Base-by-base conservation (phyloP, 2,888 invertebrate genomes). In the Torymus texanus region DNA sequence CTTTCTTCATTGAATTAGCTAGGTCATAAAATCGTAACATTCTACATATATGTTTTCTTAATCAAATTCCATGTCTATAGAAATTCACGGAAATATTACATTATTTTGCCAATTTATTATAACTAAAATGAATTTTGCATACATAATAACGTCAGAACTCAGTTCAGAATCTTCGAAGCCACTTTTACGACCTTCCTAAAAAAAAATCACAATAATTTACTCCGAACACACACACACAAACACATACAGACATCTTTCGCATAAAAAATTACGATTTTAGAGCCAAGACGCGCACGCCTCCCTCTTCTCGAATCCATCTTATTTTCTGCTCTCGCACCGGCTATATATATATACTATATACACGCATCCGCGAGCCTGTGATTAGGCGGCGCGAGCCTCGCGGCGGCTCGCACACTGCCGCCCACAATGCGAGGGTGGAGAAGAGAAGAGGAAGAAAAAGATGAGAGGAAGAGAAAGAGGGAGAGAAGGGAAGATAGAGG, bases 371-470 rank as follows among this genome's bases (percentile, higher is more conserved):
- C 71, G 85, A 87, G 85, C 83, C 87, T 87, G 87, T 89, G 89
- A 90, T 90, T 90, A 90, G 90, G 88, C 41, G 41, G 41, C 41
- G 41, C 73, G 82, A 81, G 81, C 83, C 86, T 84, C 41, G 85
- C 78, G 79, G 83, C 83, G 86, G 86, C 41, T 84, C 83, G 84
- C 83, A 84, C 84, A 85, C 83, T 84, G 86, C 87, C 89, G 88
- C 89, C 88, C 88, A 89, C 89, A 84, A 88, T 84, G 84, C 83
- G 79, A 16, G 63, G 55, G 71, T 63, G 76, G 59, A 78, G 62
- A 78, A 79, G 81, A 81, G 81, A 82, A 75, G 59, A 58, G 56
- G 4, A 13, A 2, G 18, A 24, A 5, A 2, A 41, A 18, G 53
- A 24, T 14, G 59, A 58, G 63, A 41, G 79, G 62, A 78, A 79